Evolutionary conservation across 1,140 invertebrate species (phyloP).

Genomic region (Pectinophora gossypiella): DNA sequence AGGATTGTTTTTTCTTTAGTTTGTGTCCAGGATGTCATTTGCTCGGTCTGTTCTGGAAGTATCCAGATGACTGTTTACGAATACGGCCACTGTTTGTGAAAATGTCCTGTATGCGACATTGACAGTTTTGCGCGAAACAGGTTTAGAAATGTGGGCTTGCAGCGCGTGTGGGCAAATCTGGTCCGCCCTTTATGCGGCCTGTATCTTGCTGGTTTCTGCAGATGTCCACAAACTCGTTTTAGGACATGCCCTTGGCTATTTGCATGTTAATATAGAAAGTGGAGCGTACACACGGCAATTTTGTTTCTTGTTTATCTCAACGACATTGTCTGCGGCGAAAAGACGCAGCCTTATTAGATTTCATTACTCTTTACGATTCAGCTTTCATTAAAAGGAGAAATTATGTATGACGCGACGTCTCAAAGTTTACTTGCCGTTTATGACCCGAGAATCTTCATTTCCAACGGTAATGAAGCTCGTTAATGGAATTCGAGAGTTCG

Average conservation of each 20-base stretch:
- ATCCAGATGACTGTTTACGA: too few species aligned
- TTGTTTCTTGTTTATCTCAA: background rate
- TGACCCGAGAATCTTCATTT: slow-evolving; percentile 14
- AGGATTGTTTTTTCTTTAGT: too few species aligned
- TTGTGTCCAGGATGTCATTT: too few species aligned
- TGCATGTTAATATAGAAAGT: background rate
- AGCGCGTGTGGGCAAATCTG: background rate
- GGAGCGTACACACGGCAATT: background rate
- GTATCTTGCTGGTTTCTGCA: background rate
- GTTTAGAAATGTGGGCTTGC: background rate
- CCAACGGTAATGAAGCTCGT: slow-evolving; percentile 8
- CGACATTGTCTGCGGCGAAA: background rate
- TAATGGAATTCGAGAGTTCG: slow-evolving; percentile 42
- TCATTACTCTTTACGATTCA: too few species aligned
- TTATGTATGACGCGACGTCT: slow-evolving; percentile 11
- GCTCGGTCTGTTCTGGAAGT: too few species aligned
- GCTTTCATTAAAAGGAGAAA: slow-evolving; percentile 24
- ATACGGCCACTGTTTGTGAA: too few species aligned
- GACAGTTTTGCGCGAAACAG: background rate
- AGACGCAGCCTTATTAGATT: background rate
- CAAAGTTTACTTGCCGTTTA: slow-evolving; percentile 29
- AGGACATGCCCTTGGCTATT: background rate
- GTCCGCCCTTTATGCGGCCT: background rate
- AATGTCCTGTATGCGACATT: background rate
- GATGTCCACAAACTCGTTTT: background rate